These are phyloP conservation scores for Tetranychus piercei DNA, from an alignment of 2,888 invertebrate genomes.

Conservation along the genomic window DNA sequence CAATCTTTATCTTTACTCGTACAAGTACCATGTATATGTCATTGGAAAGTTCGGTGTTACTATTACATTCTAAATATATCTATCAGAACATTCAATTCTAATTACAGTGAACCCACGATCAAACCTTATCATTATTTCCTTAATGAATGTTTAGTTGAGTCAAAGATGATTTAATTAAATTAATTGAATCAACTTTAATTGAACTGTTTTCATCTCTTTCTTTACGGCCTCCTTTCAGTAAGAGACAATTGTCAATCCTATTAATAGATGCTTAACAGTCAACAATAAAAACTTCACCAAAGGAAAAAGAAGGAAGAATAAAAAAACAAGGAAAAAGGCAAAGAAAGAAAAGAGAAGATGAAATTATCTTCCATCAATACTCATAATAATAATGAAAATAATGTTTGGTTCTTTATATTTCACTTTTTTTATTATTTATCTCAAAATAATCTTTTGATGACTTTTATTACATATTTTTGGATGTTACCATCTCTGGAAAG, in stretches of 20 bases:
- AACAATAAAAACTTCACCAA: not conserved
- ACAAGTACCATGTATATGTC: no score
- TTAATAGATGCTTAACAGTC: not conserved
- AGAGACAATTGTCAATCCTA: not conserved
- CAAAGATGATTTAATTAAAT: not conserved
- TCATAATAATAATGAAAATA: not conserved
- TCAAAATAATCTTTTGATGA: not conserved
- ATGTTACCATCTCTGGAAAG: not conserved
- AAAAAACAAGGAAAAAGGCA: not conserved
- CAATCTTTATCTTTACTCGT: no score
- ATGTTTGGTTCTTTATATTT: not conserved
- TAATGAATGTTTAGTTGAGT: not conserved
- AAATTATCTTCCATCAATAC: not conserved
- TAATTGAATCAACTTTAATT: constrained; percentile 1
- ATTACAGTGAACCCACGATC: no score
- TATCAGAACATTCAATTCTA: no score
- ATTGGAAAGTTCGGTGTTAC: no score
- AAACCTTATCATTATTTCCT: no score
- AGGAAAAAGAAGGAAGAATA: not conserved
- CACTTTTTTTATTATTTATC: not conserved
- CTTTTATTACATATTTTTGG: not conserved
- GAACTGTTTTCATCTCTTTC: not conserved
- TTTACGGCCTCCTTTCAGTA: not conserved
- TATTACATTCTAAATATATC: no score
- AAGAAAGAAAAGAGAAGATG: not conserved